A percentile compares a stretch with the other conserved stretches of the same genome.
phyloP scores from a whole-genome alignment of 2,113 vertebrate species.

The Hymenochirus boettgeri region DNA sequence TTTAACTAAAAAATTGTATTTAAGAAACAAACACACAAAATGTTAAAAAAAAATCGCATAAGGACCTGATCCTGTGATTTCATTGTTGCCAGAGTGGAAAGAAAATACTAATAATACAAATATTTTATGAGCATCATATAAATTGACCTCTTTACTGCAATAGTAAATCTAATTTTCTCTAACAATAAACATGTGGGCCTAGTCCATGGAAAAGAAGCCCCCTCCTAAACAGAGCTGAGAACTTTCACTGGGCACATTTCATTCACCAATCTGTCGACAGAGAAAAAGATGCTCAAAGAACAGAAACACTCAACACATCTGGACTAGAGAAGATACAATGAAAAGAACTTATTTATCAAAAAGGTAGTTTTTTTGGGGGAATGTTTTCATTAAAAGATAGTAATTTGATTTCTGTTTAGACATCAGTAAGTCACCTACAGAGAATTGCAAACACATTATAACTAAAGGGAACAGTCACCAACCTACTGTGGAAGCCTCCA shows the following conservation, averaged over 20 bases:
- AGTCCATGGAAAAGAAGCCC: conserved; percentile 27
- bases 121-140: conserved; percentile 41
- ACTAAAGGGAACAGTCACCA: too few relatives aligned
- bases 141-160: conserved; percentile 37
- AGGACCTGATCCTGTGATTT: conserved; percentile 23
- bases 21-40: conserved; percentile 16
- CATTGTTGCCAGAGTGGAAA: conserved; percentile 25
- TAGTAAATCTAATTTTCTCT: conserved; percentile 39
- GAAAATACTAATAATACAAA: conserved; percentile 43
- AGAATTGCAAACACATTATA: too few relatives aligned
- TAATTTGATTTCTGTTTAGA: too few relatives aligned
- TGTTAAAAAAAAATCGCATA: conserved; percentile 18
- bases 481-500: too few relatives aligned
- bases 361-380: too few relatives aligned
- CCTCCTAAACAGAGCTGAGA: background rate
- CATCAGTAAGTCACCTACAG: too few relatives aligned
- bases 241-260: conserved; percentile 5
- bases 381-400: too few relatives aligned
- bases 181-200: conserved; percentile 39
- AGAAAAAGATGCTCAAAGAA: conserved; percentile 3
- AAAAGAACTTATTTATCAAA: too few relatives aligned
- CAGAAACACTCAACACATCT: background rate
- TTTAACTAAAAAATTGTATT: conserved; percentile 33
- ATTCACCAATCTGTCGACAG: background rate
- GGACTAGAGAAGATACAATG: background rate